Conservation (phyloP, 1,140 invertebrate species). For the Ditylenchus dipsaci region DNA sequence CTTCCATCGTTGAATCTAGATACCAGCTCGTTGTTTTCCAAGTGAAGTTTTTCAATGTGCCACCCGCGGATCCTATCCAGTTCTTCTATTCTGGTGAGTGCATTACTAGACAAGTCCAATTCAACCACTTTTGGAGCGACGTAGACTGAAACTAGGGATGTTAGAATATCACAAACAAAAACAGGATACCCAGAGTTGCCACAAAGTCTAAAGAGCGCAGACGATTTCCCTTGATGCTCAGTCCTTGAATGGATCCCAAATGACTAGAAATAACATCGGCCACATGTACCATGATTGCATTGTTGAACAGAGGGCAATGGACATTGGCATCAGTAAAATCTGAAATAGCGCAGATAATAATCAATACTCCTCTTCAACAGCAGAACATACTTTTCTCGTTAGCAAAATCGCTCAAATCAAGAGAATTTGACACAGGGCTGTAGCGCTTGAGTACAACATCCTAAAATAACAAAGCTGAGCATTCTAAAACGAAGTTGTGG, state of each 20-base stretch:
- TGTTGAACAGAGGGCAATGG: conserved; percentile 22
- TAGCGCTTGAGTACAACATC: conserved; percentile 23
- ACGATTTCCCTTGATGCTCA: conserved; percentile 35
- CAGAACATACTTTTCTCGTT: conserved; percentile 13
- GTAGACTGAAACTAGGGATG: neutral
- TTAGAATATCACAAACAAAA: too few species aligned
- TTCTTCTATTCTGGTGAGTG: conserved; percentile 29
- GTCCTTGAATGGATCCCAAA: conserved; percentile 21
- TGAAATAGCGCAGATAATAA: conserved; percentile 3
- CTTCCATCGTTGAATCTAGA: conserved; percentile 14
- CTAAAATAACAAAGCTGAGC: neutral
- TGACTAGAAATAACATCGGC: conserved; percentile 13
- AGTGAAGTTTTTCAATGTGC: conserved; percentile 29
- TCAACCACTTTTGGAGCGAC: conserved; percentile 34
- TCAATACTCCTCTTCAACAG: neutral
- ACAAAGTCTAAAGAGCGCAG: conserved; percentile 24
- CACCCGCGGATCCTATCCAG: conserved; percentile 22
- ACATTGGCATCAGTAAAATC: conserved; percentile 15
- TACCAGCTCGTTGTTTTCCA: conserved; percentile 36
- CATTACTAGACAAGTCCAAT: conserved; percentile 35
- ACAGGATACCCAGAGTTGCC: conserved; percentile 2
- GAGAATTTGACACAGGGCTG: conserved; percentile 26
- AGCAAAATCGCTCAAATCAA: conserved; percentile 36
- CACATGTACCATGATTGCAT: conserved; percentile 27
- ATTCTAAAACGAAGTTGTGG: neutral